Base-by-base conservation (phyloP, 1,140 invertebrate genomes). In the Nebria ingens region DNA sequence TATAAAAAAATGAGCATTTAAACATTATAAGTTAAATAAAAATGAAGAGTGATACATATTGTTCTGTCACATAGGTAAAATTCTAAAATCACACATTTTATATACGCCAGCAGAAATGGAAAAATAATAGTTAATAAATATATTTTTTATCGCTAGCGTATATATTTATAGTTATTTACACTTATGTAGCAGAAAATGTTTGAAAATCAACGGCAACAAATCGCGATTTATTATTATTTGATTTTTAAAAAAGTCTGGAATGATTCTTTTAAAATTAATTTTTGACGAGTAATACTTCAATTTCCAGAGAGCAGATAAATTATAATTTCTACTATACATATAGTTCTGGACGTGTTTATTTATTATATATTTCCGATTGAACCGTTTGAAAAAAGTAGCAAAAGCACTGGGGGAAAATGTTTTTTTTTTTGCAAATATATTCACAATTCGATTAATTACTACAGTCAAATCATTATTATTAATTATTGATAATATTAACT, bases 21-120 rank as follows among this genome's bases (percentile, higher is more conserved):
- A n/a, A n/a, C 40, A 58, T n/a, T 56, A 40, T 38, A 55, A 56
- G 22, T 21, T 42, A 56, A 58, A 21, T 29, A 19, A 50, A 51
- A 45, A 20, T 53, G 1, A 53, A 56, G n/a, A n/a, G n/a, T n/a
- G n/a, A n/a, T n/a, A 45, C 17, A 45, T 45, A 45, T 45, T 45
- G 40, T 45, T 45, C 40, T 45, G 40, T 45, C 40, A 45, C 40
- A 45, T 29, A 29, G 25, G 25, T 29, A 6, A 29, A 29, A 29
- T 13, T 29, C 13, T 29, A 6, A 29, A 29, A 29, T 29, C 25
- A 29, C 25, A 29, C 25, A 29, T 29, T 29, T 29, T 29, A 29
- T 29, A 29, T 29, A 29, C 25, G 25, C 25, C 25, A 29, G 25
- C 4, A 4, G 13, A 13, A 29, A 4, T 45, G 17, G 9, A 12